phyloP scores from a whole-genome alignment of 2,888 invertebrate species.

The Autographa gamma region DNA sequence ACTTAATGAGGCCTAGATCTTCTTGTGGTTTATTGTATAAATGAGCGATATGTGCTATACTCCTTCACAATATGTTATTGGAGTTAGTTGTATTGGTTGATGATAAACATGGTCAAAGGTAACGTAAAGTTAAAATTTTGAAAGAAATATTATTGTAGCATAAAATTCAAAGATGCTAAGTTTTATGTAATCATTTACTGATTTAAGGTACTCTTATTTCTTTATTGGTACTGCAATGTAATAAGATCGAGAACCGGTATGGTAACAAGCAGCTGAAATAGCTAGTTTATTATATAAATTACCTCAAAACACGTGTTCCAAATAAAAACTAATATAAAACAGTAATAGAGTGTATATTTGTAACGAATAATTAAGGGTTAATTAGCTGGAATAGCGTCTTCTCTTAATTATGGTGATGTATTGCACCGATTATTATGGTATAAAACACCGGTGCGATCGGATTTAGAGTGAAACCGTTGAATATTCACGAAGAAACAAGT shows the following conservation, averaged over 20 bases:
- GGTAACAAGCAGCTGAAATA: neutral
- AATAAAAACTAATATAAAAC: slow-evolving; percentile 25
- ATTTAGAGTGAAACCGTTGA: slow-evolving; percentile 52
- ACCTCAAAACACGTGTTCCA: slow-evolving; percentile 34
- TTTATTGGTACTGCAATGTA: neutral
- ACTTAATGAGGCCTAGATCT: neutral
- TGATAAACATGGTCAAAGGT: neutral
- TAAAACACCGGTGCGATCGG: slow-evolving; percentile 46
- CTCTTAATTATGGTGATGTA: slow-evolving; percentile 55
- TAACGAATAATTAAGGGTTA: slow-evolving; percentile 41
- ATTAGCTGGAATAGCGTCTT: slow-evolving; percentile 48
- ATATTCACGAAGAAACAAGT: slow-evolving; percentile 55
- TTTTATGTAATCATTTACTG: too few relatives aligned
- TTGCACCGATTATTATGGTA: slow-evolving; percentile 47
- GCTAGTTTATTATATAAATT: slow-evolving; percentile 28
- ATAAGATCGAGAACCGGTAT: neutral
- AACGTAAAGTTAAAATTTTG: too few relatives aligned
- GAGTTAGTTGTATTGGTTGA: neutral
- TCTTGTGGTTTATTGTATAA: neutral
- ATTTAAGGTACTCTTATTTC: neutral
- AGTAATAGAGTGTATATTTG: slow-evolving; percentile 26
- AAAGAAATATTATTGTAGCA: too few relatives aligned
- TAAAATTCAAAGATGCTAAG: too few relatives aligned
- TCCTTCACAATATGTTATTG: neutral
- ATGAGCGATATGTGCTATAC: neutral